Percentiles rank a stretch among this genome's conserved stretches.
Evolutionary conservation across 2,113 vertebrate species (phyloP).

Genomic region (Numida meleagris): DNA sequence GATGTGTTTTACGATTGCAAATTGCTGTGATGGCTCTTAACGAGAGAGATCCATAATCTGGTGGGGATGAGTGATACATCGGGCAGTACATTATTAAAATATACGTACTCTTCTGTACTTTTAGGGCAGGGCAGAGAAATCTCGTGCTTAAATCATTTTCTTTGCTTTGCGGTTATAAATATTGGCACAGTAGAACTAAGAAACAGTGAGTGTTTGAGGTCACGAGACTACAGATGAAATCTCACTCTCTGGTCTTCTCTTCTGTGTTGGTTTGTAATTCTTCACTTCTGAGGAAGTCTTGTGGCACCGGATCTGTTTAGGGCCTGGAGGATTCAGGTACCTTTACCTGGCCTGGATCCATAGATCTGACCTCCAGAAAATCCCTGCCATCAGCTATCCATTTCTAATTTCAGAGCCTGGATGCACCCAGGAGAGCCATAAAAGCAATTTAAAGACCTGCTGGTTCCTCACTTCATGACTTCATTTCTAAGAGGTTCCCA

Average conservation of each 20-base stretch:
- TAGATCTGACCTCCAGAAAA: background rate
- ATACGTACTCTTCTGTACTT: background rate
- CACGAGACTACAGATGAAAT: background rate
- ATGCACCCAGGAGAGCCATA: background rate
- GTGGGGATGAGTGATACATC: background rate
- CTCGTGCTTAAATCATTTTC: background rate
- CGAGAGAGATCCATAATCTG: conserved; percentile 9
- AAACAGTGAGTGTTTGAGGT: background rate
- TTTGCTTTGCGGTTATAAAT: background rate
- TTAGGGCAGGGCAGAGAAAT: background rate
- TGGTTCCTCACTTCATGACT: background rate
- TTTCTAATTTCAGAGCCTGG: background rate
- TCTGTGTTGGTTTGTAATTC: background rate
- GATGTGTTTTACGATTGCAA: conserved; percentile 24
- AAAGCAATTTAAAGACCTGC: too few species aligned
- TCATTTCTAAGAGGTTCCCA: background rate
- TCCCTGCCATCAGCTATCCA: background rate
- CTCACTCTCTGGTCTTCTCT: background rate
- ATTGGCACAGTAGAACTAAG: background rate
- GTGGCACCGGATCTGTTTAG: background rate
- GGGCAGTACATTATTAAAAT: background rate
- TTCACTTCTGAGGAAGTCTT: background rate
- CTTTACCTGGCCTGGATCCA: background rate
- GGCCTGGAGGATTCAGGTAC: background rate
- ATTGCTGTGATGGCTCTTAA: background rate